phyloP scores from a whole-genome alignment of 2,113 vertebrate genomes.

The Malaclemys terrapin region DNA sequence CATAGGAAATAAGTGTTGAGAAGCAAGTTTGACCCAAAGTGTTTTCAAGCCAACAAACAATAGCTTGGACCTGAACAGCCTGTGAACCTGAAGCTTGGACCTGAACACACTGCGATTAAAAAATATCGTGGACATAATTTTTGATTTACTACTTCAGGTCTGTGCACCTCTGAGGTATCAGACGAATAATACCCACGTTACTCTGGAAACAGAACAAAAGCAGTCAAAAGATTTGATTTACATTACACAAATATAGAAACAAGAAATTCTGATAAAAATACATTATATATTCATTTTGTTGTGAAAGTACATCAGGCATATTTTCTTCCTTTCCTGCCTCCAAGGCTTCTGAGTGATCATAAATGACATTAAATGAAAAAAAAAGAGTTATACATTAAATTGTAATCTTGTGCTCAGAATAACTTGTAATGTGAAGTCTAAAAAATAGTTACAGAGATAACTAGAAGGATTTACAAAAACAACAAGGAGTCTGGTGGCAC shows the following conservation, averaged over 20 bases:
- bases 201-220: neutral
- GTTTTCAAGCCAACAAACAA: neutral
- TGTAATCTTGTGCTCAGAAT: neutral
- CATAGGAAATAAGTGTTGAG: neutral
- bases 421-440: slow-evolving; percentile 20
- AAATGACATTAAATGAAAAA: neutral
- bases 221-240: neutral
- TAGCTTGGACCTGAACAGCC: neutral
- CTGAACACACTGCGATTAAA: neutral
- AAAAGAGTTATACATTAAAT: neutral
- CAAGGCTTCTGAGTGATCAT: neutral
- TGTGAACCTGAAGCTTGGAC: neutral
- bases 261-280: neutral
- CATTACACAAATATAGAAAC: neutral
- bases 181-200: neutral
- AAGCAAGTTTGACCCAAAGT: neutral
- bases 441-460: neutral
- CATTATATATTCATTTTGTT: neutral
- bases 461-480: neutral
- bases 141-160: neutral
- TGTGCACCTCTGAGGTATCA: neutral
- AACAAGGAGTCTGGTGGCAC: too few species aligned
- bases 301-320: neutral
- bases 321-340: neutral
- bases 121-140: neutral